A percentile compares a stretch with the other conserved stretches of the same genome.
Conservation (phyloP, 2,888 invertebrate species). For the Apamea crenata region DNA sequence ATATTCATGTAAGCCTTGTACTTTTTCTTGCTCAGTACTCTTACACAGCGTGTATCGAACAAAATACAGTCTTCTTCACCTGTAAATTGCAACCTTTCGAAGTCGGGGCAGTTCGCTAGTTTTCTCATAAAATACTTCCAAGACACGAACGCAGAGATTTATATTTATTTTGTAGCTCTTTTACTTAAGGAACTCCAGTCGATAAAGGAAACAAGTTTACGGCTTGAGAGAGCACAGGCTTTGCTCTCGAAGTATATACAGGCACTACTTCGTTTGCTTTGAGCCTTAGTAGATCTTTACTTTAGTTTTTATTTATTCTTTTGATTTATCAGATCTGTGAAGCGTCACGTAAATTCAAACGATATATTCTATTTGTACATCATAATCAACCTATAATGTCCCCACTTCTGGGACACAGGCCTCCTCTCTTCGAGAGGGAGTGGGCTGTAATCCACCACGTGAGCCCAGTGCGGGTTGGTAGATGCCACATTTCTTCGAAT, state of each 20-base stretch:
- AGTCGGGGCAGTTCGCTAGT: background rate
- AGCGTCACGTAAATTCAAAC: background rate
- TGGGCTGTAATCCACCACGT: too few relatives aligned
- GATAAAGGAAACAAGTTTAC: constrained; percentile 29
- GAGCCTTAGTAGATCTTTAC: background rate
- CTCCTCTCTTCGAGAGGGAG: too few relatives aligned
- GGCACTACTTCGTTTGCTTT: constrained; percentile 17
- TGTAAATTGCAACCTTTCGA: background rate
- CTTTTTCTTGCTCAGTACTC: background rate
- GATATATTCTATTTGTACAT: too few relatives aligned
- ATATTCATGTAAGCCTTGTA: background rate
- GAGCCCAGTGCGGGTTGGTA: too few relatives aligned
- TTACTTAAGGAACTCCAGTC: constrained; percentile 13
- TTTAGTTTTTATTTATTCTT: background rate
- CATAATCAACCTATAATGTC: too few relatives aligned
- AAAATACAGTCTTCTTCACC: background rate
- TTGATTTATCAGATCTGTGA: background rate
- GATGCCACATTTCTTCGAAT: too few relatives aligned
- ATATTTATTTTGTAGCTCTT: constrained; percentile 37
- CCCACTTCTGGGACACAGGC: too few relatives aligned
- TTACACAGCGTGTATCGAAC: background rate
- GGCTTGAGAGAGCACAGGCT: constrained; percentile 3
- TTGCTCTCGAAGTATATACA: background rate
- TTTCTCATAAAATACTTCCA: constrained; percentile 35
- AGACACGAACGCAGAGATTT: constrained; percentile 45